These are phyloP conservation scores for Oligia strigilis DNA, from an alignment of 2,888 invertebrate species.

Conservation along the genomic window DNA sequence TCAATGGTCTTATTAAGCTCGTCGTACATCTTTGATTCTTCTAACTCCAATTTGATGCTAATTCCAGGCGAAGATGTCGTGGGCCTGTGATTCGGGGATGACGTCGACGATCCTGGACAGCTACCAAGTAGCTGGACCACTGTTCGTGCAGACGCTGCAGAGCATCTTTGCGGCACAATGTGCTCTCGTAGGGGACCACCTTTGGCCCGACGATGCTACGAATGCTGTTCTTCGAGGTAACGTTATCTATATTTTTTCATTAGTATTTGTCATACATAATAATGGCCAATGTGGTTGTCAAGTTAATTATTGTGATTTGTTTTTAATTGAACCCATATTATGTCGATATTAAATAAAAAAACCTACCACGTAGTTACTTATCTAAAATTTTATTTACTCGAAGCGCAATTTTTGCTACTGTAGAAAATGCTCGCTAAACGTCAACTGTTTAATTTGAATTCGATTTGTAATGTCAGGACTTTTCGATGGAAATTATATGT, in stretches of 20 bases:
- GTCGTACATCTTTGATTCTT: neutral
- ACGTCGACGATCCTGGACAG: slow-evolving; percentile 70
- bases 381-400: neutral
- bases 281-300: neutral
- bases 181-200: slow-evolving; percentile 72
- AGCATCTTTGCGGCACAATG: slow-evolving; percentile 91
- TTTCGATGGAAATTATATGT: neutral
- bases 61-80: slow-evolving; percentile 72
- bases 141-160: slow-evolving; percentile 91
- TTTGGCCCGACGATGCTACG: slow-evolving; percentile 89
- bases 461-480: neutral
- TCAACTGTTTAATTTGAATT: neutral
- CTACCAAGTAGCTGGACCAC: slow-evolving; percentile 78
- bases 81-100: slow-evolving; percentile 74
- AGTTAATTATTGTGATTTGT: slow-evolving; percentile 6
- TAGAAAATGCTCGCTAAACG: neutral
- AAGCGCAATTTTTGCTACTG: neutral
- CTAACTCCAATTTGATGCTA: neutral
- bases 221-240: slow-evolving; percentile 76
- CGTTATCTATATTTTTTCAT: neutral
- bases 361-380: neutral
- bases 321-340: slow-evolving; percentile 21
- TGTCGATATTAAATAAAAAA: neutral
- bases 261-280: neutral
- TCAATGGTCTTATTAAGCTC: neutral